Evolutionary conservation across 2,113 vertebrate species (phyloP).

Genomic region (Oreochromis tanganicae): DNA sequence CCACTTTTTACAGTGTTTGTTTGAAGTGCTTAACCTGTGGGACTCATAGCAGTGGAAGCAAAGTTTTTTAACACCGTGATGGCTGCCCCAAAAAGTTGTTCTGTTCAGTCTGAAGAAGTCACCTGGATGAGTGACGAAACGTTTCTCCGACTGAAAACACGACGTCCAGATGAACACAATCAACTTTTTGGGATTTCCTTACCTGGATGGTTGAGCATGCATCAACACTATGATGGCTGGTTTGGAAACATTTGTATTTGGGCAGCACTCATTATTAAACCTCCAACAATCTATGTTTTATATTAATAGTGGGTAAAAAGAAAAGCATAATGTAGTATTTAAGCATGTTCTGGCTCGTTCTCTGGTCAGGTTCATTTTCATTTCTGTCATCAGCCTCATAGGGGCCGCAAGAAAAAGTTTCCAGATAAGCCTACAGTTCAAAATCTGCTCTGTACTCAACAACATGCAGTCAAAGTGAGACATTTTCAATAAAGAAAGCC

Average conservation of each 20-base stretch:
- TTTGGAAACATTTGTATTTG: background rate
- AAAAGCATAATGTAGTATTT: background rate
- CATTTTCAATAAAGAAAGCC: background rate
- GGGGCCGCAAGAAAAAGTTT: background rate
- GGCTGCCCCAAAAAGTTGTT: background rate
- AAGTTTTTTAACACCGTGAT: background rate
- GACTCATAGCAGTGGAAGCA: background rate
- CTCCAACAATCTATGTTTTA: rapidly evolving
- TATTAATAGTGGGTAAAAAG: background rate
- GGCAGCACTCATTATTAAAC: background rate
- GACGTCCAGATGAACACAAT: background rate
- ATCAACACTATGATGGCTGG: background rate
- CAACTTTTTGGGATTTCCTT: background rate
- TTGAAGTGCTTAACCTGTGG: background rate
- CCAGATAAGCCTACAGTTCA: rapidly evolving
- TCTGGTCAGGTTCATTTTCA: background rate
- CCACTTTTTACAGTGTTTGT: background rate
- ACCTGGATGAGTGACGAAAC: background rate
- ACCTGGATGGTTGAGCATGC: background rate
- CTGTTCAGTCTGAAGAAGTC: background rate
- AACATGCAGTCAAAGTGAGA: background rate
- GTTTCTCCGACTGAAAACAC: background rate
- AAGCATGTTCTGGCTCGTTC: background rate
- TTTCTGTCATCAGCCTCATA: background rate
- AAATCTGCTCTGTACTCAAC: background rate